Evolutionary conservation across 1,140 invertebrate genomes (phyloP), one percentile per base, ranked within the genome.

Genomic region (Pectinophora gossypiella): DNA sequence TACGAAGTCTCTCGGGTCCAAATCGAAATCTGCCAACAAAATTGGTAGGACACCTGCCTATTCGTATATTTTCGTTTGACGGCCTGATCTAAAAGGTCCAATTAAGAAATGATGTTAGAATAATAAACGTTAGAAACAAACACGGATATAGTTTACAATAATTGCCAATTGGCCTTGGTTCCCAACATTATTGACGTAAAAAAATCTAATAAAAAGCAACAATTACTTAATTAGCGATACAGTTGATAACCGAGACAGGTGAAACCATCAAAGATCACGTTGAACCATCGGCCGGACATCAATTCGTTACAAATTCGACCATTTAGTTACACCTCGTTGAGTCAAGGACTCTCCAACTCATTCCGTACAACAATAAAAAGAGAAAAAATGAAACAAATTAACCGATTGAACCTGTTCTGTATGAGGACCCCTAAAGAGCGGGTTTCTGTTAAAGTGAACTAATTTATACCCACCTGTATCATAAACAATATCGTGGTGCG

Each of bases 321-420:
- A 72, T 87, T 87, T 85, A 76, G 84, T 81, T 78, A 79, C 82
- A 87, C 80, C 84, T 87, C 82, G 82, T 87, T 87, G 84, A 78
- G 64, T 70, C 76, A 83, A 87, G 82, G 84, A 83, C 80, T 81
- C 71, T 61, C 57, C 51, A 71, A 78, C 68, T 84, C 78, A 81
- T 80, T 84, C 68, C 56, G 57, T 62, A 54, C n/a, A 54, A 76
- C 70, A 79, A 84, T 74, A 70, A 76, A 73, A 43, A 46, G 46
- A 67, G 68, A 83, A 76, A 84, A 82, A 80, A 76, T 58, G 72
- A 71, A 78, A 76, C 76, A 76, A 79, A 85, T 79, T 79, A 81
- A 79, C 59, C 70, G 74, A 82, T 78, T 79, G 60, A 76, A 84
- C 73, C 76, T 75, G 76, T 81, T 84, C 61, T 56, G 57, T 69